These are phyloP conservation scores for Tetragonula clypearis DNA, from an alignment of 1,140 invertebrate genomes.

Conservation along the genomic window DNA sequence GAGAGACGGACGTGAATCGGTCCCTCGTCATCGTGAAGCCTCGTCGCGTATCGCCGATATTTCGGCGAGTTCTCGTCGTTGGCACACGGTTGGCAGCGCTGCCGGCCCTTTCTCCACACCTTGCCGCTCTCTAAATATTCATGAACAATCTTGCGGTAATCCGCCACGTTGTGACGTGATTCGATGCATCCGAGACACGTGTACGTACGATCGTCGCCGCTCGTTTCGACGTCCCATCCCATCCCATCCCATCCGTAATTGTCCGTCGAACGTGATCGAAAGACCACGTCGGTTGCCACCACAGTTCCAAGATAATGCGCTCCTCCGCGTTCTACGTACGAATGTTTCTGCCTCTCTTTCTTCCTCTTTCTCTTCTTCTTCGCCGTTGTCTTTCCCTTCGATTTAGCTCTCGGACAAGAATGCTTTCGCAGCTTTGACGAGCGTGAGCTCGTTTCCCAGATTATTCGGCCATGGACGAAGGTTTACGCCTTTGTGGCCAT, in stretches of 20 bases:
- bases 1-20: background rate
- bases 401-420: too few relatives aligned
- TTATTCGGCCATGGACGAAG: too few relatives aligned
- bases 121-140: slow-evolving; percentile 61
- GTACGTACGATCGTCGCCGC: slow-evolving; percentile 8
- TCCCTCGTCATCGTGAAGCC: slow-evolving; percentile 1
- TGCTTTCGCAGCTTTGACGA: too few relatives aligned
- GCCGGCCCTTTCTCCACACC: slow-evolving; percentile 40
- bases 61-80: background rate
- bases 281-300: background rate
- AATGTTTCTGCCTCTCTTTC: background rate
- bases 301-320: background rate
- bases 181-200: slow-evolving; percentile 49
- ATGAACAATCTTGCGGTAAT: slow-evolving; percentile 62
- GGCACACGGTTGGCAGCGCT: too few relatives aligned
- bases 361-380: accelerated
- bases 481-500: too few relatives aligned
- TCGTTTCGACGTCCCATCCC: slow-evolving; percentile 13
- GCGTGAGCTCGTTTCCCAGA: too few relatives aligned
- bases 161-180: slow-evolving; percentile 38
- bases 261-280: slow-evolving; percentile 22
- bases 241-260: slow-evolving; percentile 23
- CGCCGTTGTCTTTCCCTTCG: background rate
- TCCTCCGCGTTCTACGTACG: background rate
- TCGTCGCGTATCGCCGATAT: slow-evolving; percentile 15